Base-by-base conservation (phyloP, 1,140 invertebrate species). In the Drosophila arawakana region DNA sequence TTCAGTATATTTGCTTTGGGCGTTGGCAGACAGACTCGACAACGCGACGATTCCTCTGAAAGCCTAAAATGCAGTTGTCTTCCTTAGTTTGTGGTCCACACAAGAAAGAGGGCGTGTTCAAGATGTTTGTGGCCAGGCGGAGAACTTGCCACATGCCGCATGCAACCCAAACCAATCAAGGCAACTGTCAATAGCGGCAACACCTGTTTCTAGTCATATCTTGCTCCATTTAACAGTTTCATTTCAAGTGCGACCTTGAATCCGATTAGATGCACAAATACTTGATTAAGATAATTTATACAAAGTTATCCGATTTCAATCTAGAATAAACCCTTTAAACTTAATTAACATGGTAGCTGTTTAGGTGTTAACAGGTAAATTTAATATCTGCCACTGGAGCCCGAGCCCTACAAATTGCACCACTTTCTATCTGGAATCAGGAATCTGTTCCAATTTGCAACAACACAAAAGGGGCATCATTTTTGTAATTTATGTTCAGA, bases 101-200 rank as follows among this genome's bases (percentile, higher is more conserved):
- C 21, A 21, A 81, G 66, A 75, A 50, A 77, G 66, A 73, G 73
- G 82, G 82, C 72, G 82, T 86, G 78, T 50, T 73, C 34, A 46
- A 18, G 25, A 49, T 66, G 50, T 58, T 55, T 55, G 13, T 63
- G 37, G 72, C 49, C 37, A 44, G 74, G n/a, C 43, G 25, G 58
- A 73, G 59, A 30, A 69, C 61, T 37, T 13, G 50, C 63, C 68
- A 65, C 43, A 74, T 86, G 72, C 75, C 65, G 60, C 78, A 81
- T 86, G 78, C 78, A 78, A 85, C 81, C 85, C 68, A 79, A 81
- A 57, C 60, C 71, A 86, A 78, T 86, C 82, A 81, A 80, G 78
- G 67, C 68, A 59, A 81, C 81, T 85, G 82, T 85, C 82, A 86
- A 86, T 79, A 57, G 67, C 49, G 81, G 82, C 72, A 81, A 85